Conservation (phyloP, 2,888 invertebrate species). For the Tromatobia lineatoria region DNA sequence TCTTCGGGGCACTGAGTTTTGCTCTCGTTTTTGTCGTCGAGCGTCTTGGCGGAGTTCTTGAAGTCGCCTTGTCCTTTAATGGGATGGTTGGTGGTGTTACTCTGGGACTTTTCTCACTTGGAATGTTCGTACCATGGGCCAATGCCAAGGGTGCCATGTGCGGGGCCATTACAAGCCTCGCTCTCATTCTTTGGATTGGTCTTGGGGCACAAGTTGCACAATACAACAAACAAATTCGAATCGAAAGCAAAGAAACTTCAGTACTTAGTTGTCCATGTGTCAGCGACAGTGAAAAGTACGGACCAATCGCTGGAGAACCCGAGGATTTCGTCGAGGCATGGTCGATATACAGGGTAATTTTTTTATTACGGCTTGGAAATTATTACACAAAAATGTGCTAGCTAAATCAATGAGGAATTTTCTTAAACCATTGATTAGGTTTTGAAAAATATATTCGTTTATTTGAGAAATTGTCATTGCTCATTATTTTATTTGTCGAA, state of each 20-base stretch:
- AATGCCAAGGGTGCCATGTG: conserved; percentile 92
- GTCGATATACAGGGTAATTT: conserved; percentile 79
- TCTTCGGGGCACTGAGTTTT: conserved; percentile 92
- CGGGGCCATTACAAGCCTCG: conserved; percentile 88
- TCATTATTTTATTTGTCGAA: no score
- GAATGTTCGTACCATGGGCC: conserved; percentile 95
- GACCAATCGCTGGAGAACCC: neutral
- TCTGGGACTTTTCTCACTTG: conserved; percentile 94
- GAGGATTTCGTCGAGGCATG: conserved; percentile 72
- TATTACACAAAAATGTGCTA: no score
- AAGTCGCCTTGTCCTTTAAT: conserved; percentile 94
- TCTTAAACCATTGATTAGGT: no score
- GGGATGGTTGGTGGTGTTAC: conserved; percentile 96
- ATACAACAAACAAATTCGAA: conserved; percentile 83
- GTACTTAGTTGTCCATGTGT: conserved; percentile 86
- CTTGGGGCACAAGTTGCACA: conserved; percentile 89
- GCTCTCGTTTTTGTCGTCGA: conserved; percentile 95
- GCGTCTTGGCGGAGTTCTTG: conserved; percentile 93
- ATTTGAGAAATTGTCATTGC: neutral
- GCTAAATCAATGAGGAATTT: no score
- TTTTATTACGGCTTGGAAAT: no score
- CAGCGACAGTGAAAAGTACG: conserved; percentile 80
- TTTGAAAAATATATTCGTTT: no score
- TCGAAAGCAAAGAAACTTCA: conserved; percentile 86
- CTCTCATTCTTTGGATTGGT: conserved; percentile 89